These are phyloP conservation scores for Lasioglossum marginatum DNA, from an alignment of 2,888 invertebrate species.

Conservation along the genomic window DNA sequence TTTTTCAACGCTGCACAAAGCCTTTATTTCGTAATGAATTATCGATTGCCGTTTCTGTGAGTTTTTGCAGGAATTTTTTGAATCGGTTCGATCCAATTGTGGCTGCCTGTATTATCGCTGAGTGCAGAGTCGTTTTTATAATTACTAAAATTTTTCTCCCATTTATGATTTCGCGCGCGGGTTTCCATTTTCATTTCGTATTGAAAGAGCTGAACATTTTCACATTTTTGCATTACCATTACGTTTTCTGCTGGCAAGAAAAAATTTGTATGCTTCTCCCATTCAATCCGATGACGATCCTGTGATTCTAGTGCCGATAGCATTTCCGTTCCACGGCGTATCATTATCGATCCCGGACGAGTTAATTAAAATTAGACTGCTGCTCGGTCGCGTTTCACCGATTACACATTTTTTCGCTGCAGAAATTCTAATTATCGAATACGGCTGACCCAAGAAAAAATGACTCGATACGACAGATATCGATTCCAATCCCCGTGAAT, in stretches of 20 bases:
- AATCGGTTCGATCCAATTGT: background rate
- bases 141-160: background rate
- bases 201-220: background rate
- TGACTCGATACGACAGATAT: background rate
- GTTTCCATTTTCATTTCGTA: background rate
- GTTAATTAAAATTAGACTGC: constrained; percentile 1
- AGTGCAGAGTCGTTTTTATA: background rate
- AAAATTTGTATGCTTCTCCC: background rate
- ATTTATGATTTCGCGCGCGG: background rate
- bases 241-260: background rate
- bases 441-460: background rate
- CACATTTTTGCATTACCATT: background rate
- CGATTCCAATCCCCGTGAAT: background rate
- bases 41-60: background rate
- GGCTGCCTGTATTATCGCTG: background rate
- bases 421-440: background rate
- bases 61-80: background rate
- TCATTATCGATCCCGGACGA: background rate
- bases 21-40: background rate
- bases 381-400: background rate
- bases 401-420: background rate
- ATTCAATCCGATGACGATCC: background rate
- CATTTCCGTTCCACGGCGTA: background rate
- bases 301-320: background rate
- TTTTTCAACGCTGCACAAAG: background rate